Conservation (phyloP, 2,113 vertebrate species). For the Cyprinodon brontotheroides region DNA sequence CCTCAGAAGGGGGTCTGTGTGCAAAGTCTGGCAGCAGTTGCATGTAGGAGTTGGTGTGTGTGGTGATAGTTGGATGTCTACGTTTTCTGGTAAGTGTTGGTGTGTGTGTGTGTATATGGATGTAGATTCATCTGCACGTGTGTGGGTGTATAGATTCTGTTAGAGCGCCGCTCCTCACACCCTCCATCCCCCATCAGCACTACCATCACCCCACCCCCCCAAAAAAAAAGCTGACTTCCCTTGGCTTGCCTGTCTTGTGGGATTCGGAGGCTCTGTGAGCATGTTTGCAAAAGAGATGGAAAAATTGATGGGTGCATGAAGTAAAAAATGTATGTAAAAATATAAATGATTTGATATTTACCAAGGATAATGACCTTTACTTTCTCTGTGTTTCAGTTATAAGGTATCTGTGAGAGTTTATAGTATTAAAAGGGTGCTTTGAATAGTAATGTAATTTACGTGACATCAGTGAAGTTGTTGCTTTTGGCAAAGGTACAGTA, state of each 20-base stretch:
- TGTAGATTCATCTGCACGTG: conserved; percentile 17
- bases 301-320: conserved; percentile 25
- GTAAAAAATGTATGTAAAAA: background rate
- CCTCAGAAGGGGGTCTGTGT: conserved; percentile 20
- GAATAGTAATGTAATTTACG: background rate
- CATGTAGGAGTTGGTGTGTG: conserved; percentile 12
- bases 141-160: conserved; percentile 53
- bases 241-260: conserved; percentile 52
- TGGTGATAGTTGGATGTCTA: conserved; percentile 15
- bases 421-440: background rate
- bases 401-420: background rate
- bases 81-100: conserved; percentile 9
- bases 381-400: background rate
- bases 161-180: conserved; percentile 48
- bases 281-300: conserved; percentile 28
- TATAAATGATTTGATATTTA: background rate
- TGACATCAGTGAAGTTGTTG: background rate
- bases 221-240: conserved; percentile 41
- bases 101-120: background rate
- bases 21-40: conserved; percentile 51
- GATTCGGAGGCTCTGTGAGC: conserved; percentile 49
- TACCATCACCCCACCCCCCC: conserved; percentile 45
- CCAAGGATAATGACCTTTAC: background rate
- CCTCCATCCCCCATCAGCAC: conserved; percentile 47
- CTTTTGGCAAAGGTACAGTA: background rate